Conservation (phyloP, 1,140 invertebrate genomes). For the Pseudomyrmex pallidus region DNA sequence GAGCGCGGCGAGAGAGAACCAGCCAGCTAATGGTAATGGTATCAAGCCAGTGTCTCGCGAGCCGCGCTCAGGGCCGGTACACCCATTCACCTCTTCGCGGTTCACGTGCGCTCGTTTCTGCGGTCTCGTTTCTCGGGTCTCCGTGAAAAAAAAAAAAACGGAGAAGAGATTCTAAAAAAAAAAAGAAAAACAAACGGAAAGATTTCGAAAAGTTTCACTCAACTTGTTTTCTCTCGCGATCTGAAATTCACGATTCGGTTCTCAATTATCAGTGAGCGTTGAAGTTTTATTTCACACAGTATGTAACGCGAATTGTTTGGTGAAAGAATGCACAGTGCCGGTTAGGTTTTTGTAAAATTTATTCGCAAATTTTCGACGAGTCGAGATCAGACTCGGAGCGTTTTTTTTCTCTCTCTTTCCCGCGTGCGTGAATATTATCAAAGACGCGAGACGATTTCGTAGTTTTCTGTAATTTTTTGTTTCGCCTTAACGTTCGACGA, state of each 20-base stretch:
- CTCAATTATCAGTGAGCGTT: not conserved
- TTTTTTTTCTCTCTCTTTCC: too few species aligned
- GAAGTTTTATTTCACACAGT: not conserved
- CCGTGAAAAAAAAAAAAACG: not conserved
- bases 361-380: not conserved
- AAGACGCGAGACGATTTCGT: too few species aligned
- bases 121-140: not conserved
- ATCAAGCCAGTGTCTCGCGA: conserved; percentile 83
- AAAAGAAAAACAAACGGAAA: not conserved
- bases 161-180: not conserved
- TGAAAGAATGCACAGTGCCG: not conserved
- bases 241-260: not conserved
- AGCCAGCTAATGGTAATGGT: conserved; percentile 82
- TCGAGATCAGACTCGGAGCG: not conserved
- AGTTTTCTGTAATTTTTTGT: not conserved
- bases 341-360: not conserved
- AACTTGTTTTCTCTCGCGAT: not conserved
- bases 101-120: conserved; percentile 65
- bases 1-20: conserved; percentile 67
- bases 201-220: not conserved
- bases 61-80: conserved; percentile 79
- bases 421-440: too few species aligned
- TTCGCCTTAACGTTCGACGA: not conserved
- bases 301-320: not conserved
- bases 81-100: conserved; percentile 53